Percentiles rank a stretch among this genome's conserved stretches.
These are phyloP conservation scores for Entelurus aequoreus DNA, from an alignment of 2,113 vertebrate species.

Conservation along the genomic window DNA sequence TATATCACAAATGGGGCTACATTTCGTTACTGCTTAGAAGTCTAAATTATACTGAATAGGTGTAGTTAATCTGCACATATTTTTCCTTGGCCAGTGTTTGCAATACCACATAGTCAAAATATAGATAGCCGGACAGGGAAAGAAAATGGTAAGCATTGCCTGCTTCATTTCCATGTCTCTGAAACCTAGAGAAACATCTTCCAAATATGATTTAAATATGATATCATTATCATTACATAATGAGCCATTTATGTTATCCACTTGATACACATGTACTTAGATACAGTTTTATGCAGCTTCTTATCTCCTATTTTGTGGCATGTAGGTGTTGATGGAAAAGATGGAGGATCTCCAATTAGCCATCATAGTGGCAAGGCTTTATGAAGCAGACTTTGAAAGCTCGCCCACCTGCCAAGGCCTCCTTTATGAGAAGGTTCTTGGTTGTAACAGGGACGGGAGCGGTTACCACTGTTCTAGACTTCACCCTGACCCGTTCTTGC, in stretches of 20 bases:
- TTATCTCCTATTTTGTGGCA: constrained; percentile 14
- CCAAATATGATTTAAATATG: too few relatives aligned
- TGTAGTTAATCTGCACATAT: constrained; percentile 21
- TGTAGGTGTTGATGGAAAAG: constrained; percentile 92
- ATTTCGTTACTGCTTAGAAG: constrained; percentile 24
- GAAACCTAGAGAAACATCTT: neutral
- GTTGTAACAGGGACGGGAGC: constrained; percentile 82
- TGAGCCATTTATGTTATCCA: too few relatives aligned
- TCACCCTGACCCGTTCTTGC: constrained; percentile 91
- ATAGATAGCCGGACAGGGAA: constrained; percentile 40
- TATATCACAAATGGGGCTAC: neutral
- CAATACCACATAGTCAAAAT: constrained; percentile 47
- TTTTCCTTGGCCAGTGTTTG: constrained; percentile 51
- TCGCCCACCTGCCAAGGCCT: constrained; percentile 90
- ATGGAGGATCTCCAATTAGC: constrained; percentile 98
- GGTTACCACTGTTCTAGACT: constrained; percentile 81
- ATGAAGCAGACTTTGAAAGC: constrained; percentile 94
- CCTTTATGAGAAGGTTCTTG: constrained; percentile 89
- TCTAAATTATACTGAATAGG: constrained; percentile 55
- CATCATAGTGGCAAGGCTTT: constrained; percentile 91
- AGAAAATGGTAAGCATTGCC: neutral
- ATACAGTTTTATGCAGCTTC: neutral
- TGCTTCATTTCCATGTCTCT: neutral
- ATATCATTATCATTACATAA: too few relatives aligned
- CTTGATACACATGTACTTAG: neutral